Conservation (phyloP, 1,140 invertebrate species). For the Brachionus rubens region DNA sequence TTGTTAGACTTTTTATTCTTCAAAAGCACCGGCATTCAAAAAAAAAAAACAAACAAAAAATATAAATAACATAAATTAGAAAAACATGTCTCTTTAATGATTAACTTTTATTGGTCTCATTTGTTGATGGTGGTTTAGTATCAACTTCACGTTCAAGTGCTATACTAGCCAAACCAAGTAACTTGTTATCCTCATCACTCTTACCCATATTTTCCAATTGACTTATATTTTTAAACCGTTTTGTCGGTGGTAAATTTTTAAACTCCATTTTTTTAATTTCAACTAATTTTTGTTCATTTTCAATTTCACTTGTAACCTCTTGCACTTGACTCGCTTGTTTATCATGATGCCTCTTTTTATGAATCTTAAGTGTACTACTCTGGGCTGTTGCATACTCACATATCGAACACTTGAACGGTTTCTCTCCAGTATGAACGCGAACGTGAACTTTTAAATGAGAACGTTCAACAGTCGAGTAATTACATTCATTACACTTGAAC, state of each 20-base stretch:
- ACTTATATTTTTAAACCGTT: conserved; percentile 34
- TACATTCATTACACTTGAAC: conserved; percentile 87
- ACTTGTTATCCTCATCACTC: conserved; percentile 21
- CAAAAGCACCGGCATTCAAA: conserved; percentile 14
- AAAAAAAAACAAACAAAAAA: background rate
- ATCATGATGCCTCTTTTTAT: conserved; percentile 45
- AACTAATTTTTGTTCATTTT: background rate
- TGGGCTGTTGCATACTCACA: conserved; percentile 61
- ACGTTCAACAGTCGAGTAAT: conserved; percentile 88
- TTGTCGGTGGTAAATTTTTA: conserved; percentile 40
- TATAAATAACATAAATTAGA: conserved; percentile 29
- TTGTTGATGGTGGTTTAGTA: background rate
- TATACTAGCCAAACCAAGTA: conserved; percentile 44
- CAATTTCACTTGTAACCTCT: background rate
- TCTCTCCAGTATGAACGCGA: conserved; percentile 77
- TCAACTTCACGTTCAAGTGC: conserved; percentile 27
- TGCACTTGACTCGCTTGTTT: background rate
- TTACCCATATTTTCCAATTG: conserved; percentile 21
- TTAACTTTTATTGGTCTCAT: too few species aligned
- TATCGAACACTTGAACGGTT: conserved; percentile 59
- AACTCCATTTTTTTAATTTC: background rate
- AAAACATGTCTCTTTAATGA: background rate
- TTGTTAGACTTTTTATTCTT: background rate
- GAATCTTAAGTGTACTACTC: conserved; percentile 57
- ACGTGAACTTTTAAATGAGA: conserved; percentile 88